Evolutionary conservation across 2,113 vertebrate genomes (phyloP), one percentile per base, ranked within the genome.

Genomic region (Psilopogon haemacephalus): DNA sequence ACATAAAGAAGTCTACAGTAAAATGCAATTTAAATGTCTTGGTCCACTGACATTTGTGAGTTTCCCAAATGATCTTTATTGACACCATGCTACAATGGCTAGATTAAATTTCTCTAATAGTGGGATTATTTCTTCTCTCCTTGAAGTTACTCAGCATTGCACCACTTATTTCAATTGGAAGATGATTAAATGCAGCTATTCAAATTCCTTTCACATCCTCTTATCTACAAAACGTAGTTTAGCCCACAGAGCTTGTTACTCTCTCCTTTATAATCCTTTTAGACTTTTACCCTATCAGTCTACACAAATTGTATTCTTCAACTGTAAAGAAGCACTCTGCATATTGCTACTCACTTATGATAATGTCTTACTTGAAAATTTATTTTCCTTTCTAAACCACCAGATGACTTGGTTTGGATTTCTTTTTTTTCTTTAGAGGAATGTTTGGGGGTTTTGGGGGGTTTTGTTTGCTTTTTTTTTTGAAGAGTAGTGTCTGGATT

Each of bases 21-120:
- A 96, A 93, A 86, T 90, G n/a, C 6, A 11, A 86, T 88, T 84
- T 88, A 69, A 91, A 91, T 86, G 15, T 35, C 44, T 58, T 70
- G 7, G 23, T 71, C 15, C 42, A 46, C 81, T 84, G 44, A 72
- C 30, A 86, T 81, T 60, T 56, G 42, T 54, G 62, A 92, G 44
- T 65, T 83, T 70, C 82, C 33, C 28, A 48, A 50, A 32, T 28
- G 18, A 68, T 91, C 30, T 56, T 90, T n/a, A 55, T 11, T 81
- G 88, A 52, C 30, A 44, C 6, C 12, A n/a, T n/a, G 40, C 23
- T 81, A 54, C 20, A 14, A 40, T 50, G 35, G 6, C 15, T 26
- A 40, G 48, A 60, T 54, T 69, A 44, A 69, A 62, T 78, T 88
- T 92, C 30, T 44, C n/a, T 69, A 40, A 46, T 28, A 86, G 54